Evolutionary conservation across 30 jellyfish, hydroid and myxozoan species (phyloP).

Genomic region (Chironex yamaguchii): DNA sequence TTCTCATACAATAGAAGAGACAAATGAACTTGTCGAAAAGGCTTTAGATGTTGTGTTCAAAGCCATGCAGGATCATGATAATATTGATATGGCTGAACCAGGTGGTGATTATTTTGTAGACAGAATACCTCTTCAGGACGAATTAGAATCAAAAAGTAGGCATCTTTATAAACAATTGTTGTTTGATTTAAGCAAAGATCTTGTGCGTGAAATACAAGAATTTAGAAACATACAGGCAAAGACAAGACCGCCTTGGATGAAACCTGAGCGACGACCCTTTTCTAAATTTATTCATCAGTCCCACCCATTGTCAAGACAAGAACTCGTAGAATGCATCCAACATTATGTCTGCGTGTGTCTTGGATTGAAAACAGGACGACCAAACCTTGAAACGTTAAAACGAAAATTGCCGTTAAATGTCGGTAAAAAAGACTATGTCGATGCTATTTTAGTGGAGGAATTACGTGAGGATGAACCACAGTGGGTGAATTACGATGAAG

Average conservation of each 20-base stretch:
- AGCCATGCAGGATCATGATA: conserved; percentile 26
- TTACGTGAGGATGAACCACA: conserved; percentile 98
- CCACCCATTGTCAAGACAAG: conserved; percentile 70
- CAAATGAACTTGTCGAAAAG: conserved; percentile 57
- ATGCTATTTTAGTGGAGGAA: conserved; percentile 94
- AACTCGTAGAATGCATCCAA: conserved; percentile 61
- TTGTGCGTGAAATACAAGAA: conserved; percentile 72
- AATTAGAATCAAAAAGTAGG: conserved; percentile 68
- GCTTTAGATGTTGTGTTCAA: conserved; percentile 64
- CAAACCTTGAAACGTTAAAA: conserved; percentile 77
- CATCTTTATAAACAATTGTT: conserved; percentile 64
- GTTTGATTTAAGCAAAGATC: conserved; percentile 84
- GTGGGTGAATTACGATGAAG: conserved; percentile 97
- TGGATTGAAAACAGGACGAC: conserved; percentile 91
- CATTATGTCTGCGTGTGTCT: conserved; percentile 78
- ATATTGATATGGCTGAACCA: conserved; percentile 47
- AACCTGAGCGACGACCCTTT: conserved; percentile 76
- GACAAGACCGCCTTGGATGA: conserved; percentile 78
- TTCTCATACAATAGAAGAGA: conserved; percentile 72
- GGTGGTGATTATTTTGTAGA: conserved; percentile 15
- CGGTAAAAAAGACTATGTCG: conserved; percentile 94
- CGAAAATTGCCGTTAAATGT: conserved; percentile 92
- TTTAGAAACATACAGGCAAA: conserved; percentile 67
- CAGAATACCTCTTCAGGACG: conserved; percentile 26
- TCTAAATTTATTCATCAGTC: conserved; percentile 87